Conservation (phyloP, 2,888 invertebrate species). For the Bugula neritina region DNA sequence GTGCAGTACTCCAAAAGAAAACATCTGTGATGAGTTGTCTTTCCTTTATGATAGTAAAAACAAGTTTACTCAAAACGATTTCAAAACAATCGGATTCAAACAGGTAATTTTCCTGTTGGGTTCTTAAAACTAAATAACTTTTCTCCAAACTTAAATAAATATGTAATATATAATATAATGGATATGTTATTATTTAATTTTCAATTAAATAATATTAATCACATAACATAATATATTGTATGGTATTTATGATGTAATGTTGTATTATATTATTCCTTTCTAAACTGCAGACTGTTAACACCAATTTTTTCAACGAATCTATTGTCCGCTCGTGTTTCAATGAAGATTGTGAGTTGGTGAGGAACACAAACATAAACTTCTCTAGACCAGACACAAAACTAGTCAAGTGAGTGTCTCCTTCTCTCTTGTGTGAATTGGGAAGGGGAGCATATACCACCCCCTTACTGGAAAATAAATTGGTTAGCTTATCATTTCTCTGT, state of each 20-base stretch:
- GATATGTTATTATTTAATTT: no score
- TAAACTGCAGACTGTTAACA: not conserved
- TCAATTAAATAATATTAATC: no score
- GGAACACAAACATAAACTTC: not conserved
- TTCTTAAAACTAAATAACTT: not conserved
- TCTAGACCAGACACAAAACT: constrained; percentile 16
- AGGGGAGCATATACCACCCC: no score
- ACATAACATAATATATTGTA: no score
- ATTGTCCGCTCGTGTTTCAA: not conserved
- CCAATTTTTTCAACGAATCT: constrained; percentile 3
- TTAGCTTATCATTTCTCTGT: no score
- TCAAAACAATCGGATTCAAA: constrained; percentile 42
- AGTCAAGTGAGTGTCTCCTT: not conserved
- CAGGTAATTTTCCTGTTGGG: constrained; percentile 30
- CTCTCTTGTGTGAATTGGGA: no score
- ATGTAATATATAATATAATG: no score
- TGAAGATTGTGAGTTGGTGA: not conserved
- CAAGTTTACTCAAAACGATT: constrained; percentile 37
- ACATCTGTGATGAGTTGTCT: constrained; percentile 29
- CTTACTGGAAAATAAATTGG: no score
- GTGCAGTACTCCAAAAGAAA: constrained; percentile 35
- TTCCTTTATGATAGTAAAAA: constrained; percentile 35
- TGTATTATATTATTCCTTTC: no score
- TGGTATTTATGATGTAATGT: no score
- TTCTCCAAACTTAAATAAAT: no score